Conservation (phyloP, 2,113 vertebrate species). For the Phalacrocorax carbo region DNA sequence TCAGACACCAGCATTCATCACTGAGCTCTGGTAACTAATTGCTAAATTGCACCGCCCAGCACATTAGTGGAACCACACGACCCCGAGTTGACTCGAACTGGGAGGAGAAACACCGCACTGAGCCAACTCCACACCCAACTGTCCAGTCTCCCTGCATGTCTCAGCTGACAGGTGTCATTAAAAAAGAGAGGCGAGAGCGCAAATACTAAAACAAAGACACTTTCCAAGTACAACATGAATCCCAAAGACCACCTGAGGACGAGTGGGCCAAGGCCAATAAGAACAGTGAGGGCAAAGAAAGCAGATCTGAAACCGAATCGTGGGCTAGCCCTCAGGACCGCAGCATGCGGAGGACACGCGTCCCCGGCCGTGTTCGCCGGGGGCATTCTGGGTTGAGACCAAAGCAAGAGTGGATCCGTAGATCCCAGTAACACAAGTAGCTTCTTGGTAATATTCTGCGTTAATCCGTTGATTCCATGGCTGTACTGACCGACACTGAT, state of each 20-base stretch:
- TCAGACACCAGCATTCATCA: background rate
- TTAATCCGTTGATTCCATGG: background rate
- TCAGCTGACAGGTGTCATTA: background rate
- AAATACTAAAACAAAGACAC: background rate
- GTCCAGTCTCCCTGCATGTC: background rate
- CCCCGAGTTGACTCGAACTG: background rate
- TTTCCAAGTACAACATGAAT: background rate
- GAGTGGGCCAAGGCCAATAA: background rate
- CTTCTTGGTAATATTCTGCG: background rate
- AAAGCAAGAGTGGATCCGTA: background rate
- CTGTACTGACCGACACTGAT: background rate
- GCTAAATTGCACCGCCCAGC: background rate
- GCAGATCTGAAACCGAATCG: background rate
- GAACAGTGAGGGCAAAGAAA: background rate
- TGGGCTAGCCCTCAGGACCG: too few species aligned
- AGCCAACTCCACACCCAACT: background rate
- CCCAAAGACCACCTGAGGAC: background rate
- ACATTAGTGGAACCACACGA: background rate
- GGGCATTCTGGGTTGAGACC: background rate
- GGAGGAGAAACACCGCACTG: background rate
- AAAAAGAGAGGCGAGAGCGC: background rate
- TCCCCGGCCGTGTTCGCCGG: accelerated
- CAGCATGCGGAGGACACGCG: accelerated
- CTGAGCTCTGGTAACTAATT: background rate
- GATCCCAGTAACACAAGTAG: accelerated